Evolutionary conservation across 2,888 invertebrate genomes (phyloP), one percentile per base, ranked within the genome.

Genomic region (Tortrix viridana): DNA sequence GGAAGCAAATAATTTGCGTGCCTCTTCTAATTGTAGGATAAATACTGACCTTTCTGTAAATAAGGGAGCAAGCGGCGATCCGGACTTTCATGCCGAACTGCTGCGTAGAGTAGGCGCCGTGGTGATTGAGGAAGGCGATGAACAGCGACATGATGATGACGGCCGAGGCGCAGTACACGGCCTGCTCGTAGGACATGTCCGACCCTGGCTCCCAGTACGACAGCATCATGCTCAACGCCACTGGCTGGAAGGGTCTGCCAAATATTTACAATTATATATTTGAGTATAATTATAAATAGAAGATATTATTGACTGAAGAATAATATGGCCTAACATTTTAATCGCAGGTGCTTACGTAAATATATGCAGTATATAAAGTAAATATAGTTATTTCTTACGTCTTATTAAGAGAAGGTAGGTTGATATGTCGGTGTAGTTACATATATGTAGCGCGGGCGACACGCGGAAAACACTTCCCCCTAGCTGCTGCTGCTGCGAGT

Each of bases 31-130:
- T 3, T 2, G 18, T 32, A 20, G 37, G 19, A 52, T 0, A 48
- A 53, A 9, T 20, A 74, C 77, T 76, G 84, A 97, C 97, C 94
- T 98, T 98, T 89, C 96, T 94, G 79, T 97, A 97, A 61, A 98
- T 94, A 14, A 98, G 88, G 2, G 97, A 96, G 78, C 97, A 97
- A 56, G 96, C 95, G 0, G 97, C 96, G 1, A 97, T 94, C 70
- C 97, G 93, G 57, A 97, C 94, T 86, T 95, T 94, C 95, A 97
- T 96, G 26, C 97, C 97, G 49, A 96, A 93, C 76, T 96, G 95
- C 73, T 95, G 95, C 5, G 95, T 95, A 60, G 93, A 93, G 78
- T 94, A 94, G 37, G 95, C 90, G 55, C 94, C 93, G 77, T 95
- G 95, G 80, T 95, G 95, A 73, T 94, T 93, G 16, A 94, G 86